Conservation (phyloP, 2,797 vertebrate genomes). For the Buphagus erythrorhynchus region DNA sequence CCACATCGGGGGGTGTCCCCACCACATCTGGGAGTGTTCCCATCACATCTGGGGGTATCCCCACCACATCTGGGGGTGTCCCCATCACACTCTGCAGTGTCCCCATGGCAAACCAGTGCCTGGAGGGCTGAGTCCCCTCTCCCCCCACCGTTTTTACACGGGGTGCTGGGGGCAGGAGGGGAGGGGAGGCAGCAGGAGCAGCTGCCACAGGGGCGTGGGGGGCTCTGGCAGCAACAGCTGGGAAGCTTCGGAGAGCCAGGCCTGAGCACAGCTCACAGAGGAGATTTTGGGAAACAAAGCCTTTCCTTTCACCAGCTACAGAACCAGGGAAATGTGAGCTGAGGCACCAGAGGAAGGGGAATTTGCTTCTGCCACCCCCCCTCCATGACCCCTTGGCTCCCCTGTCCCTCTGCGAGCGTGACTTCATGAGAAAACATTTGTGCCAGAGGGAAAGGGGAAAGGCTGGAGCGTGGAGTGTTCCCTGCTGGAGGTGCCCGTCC, state of each 20-base stretch:
- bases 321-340: conserved; percentile 23
- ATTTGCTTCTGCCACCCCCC: not conserved
- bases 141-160: fast-evolving
- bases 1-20: too few species aligned
- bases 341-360: conserved; percentile 14
- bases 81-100: fast-evolving
- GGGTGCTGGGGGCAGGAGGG: not conserved
- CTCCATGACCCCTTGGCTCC: not conserved
- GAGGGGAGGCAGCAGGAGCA: not conserved
- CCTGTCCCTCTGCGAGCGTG: not conserved
- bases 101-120: not conserved
- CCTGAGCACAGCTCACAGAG: not conserved
- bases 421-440: conserved; percentile 9
- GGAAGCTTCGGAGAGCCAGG: not conserved
- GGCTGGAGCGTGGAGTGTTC: fast-evolving
- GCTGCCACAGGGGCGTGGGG: not conserved
- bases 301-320: not conserved
- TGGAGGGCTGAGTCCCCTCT: not conserved
- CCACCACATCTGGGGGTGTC: fast-evolving
- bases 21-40: too few species aligned
- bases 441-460: not conserved
- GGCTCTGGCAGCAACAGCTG: not conserved
- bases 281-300: conserved; percentile 51
- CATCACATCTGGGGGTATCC: too few species aligned
- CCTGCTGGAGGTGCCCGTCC: not conserved